Evolutionary conservation across 2,113 vertebrate genomes (phyloP), one percentile per base, ranked within the genome.

Genomic region (Apaloderma vittatum): DNA sequence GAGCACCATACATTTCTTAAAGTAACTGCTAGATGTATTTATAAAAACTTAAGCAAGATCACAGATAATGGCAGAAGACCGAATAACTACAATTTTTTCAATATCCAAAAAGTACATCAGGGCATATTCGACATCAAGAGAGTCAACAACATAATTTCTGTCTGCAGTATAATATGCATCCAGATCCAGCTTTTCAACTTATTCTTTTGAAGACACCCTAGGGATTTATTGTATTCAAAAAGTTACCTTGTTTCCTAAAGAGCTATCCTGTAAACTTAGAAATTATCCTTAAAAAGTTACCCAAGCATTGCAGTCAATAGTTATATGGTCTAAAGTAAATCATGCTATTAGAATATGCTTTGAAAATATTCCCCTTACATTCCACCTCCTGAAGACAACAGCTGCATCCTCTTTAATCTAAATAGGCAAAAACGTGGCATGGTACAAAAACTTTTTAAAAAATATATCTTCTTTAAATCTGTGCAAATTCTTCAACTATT

Each of bases 401-500:
- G 75, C 62, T 94, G 78, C 77, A 86, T 76, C 29, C 17, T 91
- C 54, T 93, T 10, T 88, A 91, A 92, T 86, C 18, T 37, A 91
- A 91, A 36, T 11, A 82, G 40, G 27, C 27, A 66, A 68, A 96
- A 95, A 89, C 13, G 48, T 90, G 36, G 36, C 16, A 62, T 24
- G 37, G 36, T 62, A 62, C 21, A 52, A 74, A 80, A 22, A 51
- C 30, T 49, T 79, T 63, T 43, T 11, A 8, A 40, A 76, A 95
- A 86, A 65, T 62, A 36, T 11, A 57, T 34, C 83, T 67, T 36
- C 49, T 58, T 93, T 65, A 93, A 92, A 80, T 94, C 88, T 95
- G n/a, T 96, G 88, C 57, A 93, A 94, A 97, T 96, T 96, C 81
- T 90, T 97, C 54, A 91, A 55, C 40, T 46, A 92, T 96, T 94